Evolutionary conservation across 2,888 invertebrate genomes (phyloP).

Genomic region (Metalampra italica): DNA sequence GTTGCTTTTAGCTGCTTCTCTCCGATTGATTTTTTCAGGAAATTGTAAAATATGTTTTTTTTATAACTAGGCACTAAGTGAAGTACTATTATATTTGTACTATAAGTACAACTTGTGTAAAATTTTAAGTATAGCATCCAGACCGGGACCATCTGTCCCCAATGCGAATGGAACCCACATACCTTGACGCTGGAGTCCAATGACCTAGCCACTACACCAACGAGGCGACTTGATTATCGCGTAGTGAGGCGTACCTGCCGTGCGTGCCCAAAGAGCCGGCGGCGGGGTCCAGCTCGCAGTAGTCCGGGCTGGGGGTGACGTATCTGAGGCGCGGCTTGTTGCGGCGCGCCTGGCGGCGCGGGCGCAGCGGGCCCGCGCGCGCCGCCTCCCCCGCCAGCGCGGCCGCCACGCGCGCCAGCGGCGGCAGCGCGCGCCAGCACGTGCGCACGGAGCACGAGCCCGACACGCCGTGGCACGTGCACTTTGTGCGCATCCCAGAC

Average conservation of each 20-base stretch:
- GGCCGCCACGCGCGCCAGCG: slow-evolving; percentile 80
- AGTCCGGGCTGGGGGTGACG: slow-evolving; percentile 89
- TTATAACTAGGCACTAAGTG: no score
- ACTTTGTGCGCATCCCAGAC: slow-evolving; percentile 77
- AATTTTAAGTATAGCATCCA: no score
- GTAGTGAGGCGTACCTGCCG: slow-evolving; percentile 81
- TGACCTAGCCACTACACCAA: no score
- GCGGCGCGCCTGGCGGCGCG: slow-evolving; percentile 50
- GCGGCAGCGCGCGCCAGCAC: slow-evolving; percentile 87
- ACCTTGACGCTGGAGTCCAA: no score
- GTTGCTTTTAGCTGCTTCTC: no score
- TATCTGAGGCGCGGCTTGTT: slow-evolving; percentile 82
- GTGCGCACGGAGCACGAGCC: slow-evolving; percentile 90
- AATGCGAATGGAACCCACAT: no score
- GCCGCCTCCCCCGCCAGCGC: slow-evolving; percentile 62
- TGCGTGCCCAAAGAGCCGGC: slow-evolving; percentile 87
- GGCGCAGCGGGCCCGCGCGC: slow-evolving; percentile 58
- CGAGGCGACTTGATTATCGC: neutral
- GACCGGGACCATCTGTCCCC: no score
- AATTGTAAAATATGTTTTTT: no score
- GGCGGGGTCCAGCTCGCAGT: slow-evolving; percentile 85
- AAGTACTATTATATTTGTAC: no score
- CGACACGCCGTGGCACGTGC: slow-evolving; percentile 92
- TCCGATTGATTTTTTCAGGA: no score
- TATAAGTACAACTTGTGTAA: no score